Evolutionary conservation across 1,140 invertebrate species (phyloP).

Genomic region (Dendrolimus punctatus): DNA sequence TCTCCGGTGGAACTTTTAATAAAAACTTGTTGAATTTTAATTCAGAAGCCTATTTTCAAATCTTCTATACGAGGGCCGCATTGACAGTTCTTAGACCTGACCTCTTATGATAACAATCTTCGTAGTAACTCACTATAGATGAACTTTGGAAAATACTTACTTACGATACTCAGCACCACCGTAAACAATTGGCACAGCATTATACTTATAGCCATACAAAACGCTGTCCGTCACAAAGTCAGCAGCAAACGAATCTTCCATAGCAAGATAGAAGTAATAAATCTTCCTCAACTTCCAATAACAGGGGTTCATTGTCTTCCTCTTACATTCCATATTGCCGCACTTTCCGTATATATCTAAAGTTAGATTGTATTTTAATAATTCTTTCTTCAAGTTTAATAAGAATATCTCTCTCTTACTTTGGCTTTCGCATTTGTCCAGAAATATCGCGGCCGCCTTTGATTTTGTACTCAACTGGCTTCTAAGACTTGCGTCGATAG

Average conservation of each 20-base stretch:
- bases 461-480: constrained; percentile 37
- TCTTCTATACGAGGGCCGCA: no score
- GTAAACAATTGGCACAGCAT: constrained; percentile 70
- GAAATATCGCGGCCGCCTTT: constrained; percentile 74
- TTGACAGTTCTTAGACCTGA: no score
- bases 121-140: no score
- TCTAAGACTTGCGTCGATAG: constrained; percentile 20
- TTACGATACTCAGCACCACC: constrained; percentile 49
- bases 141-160: constrained; percentile 9
- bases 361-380: constrained; percentile 45
- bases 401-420: constrained; percentile 75
- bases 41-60: no score
- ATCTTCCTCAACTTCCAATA: constrained; percentile 57
- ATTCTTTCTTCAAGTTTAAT: constrained; percentile 69
- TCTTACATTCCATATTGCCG: constrained; percentile 45
- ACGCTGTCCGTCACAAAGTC: constrained; percentile 78
- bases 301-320: constrained; percentile 43
- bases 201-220: constrained; percentile 59
- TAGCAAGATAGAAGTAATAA: constrained; percentile 80
- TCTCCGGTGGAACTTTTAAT: no score
- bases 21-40: no score
- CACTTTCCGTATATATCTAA: constrained; percentile 81
- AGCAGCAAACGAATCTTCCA: constrained; percentile 75
- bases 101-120: no score
- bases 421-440: constrained; percentile 74